phyloP scores from a whole-genome alignment of 2,888 invertebrate genomes.

The Augiades crinisus region DNA sequence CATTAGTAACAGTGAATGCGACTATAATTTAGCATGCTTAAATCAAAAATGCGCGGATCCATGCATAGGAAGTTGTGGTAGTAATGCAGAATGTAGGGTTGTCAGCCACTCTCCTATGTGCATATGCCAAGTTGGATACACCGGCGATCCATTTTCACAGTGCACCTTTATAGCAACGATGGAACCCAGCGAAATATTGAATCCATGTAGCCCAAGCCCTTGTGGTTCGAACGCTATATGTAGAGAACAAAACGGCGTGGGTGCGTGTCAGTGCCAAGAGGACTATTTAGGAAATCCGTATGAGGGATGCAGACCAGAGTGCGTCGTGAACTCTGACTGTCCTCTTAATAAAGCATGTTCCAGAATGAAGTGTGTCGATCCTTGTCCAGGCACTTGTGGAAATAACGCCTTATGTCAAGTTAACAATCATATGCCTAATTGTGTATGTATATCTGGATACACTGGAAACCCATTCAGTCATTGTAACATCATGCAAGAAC shows the following conservation, averaged over 20 bases:
- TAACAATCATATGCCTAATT: constrained; percentile 87
- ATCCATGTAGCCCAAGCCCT: constrained; percentile 84
- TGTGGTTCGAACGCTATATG: constrained; percentile 84
- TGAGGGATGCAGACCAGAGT: constrained; percentile 89
- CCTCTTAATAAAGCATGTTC: constrained; percentile 86
- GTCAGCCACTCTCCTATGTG: constrained; percentile 89
- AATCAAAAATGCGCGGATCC: constrained; percentile 90
- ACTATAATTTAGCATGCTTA: constrained; percentile 85
- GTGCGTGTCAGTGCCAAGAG: constrained; percentile 85
- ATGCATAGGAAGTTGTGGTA: constrained; percentile 86
- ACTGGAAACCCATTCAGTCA: constrained; percentile 85
- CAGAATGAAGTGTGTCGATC: constrained; percentile 87
- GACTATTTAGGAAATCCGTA: constrained; percentile 88
- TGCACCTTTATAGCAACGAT: constrained; percentile 69
- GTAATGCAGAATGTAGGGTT: constrained; percentile 88
- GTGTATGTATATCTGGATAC: constrained; percentile 84
- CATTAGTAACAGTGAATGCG: constrained; percentile 88
- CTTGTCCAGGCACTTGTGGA: constrained; percentile 91
- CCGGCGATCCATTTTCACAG: constrained; percentile 89
- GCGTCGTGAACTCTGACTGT: constrained; percentile 87
- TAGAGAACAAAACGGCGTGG: constrained; percentile 82
- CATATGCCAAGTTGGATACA: constrained; percentile 84
- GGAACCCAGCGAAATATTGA: constrained; percentile 63
- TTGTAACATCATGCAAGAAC: constrained; percentile 75
- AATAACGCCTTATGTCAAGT: constrained; percentile 87